Percentiles rank a stretch among this genome's conserved stretches.
Conservation (phyloP, 1,140 invertebrate species). For the Pantala flavescens region DNA sequence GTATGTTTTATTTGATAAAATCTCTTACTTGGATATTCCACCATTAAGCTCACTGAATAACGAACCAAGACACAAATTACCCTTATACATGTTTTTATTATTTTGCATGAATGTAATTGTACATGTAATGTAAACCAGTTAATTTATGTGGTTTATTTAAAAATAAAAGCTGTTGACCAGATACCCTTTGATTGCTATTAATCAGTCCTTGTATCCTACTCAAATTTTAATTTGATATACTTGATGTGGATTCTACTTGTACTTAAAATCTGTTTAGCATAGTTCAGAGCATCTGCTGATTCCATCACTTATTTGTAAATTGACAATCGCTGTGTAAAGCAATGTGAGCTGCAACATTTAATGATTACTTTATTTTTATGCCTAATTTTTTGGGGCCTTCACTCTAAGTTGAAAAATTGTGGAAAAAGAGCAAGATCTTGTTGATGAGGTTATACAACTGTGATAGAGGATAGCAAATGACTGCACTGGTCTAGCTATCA, state of each 20-base stretch:
- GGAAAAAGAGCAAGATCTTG: not conserved
- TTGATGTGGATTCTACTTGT: not conserved
- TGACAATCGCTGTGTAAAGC: not conserved
- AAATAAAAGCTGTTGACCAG: not conserved
- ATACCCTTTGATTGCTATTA: not conserved
- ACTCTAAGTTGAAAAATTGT: not conserved
- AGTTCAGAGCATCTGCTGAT: not conserved
- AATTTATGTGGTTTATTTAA: not conserved
- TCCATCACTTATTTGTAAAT: no score
- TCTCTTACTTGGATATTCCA: no score
- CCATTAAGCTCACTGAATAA: no score
- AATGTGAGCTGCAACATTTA: not conserved
- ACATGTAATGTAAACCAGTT: no score
- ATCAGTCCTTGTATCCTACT: not conserved
- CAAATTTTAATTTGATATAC: no score
- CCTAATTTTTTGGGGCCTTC: not conserved
- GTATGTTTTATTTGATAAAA: no score
- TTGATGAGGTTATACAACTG: not conserved
- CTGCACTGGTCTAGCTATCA: not conserved
- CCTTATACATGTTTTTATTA: no score
- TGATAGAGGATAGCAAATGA: not conserved
- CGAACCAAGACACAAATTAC: no score
- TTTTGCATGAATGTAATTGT: no score
- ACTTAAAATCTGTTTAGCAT: not conserved
- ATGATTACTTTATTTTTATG: not conserved